Base-by-base conservation (phyloP, 1,140 invertebrate species). In the Tribolium castaneum region DNA sequence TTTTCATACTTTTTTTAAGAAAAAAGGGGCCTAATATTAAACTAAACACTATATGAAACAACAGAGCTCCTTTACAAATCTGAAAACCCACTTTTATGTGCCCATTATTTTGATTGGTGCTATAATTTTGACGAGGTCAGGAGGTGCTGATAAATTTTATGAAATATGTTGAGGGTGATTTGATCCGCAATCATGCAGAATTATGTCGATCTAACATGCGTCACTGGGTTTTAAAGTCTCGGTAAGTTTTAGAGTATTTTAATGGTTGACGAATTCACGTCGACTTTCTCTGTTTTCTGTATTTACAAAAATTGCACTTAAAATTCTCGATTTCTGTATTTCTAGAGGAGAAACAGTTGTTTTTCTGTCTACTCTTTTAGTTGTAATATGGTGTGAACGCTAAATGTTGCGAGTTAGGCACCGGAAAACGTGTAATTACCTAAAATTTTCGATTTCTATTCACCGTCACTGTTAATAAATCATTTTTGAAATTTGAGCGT, bases 381-480 rank as follows among this genome's bases (percentile, higher is more conserved):
- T n/a, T n/a, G n/a, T n/a, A n/a, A n/a, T n/a, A n/a, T n/a, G n/a
- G n/a, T n/a, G n/a, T n/a, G n/a, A n/a, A n/a, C n/a, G n/a, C n/a
- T n/a, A 25, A 25, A 25, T 25, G 22, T 25, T 25, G 22, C 3
- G 35, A 39, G 35, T 39, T 35, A 13, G 30, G 6, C 12, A 66
- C 30, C 30, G 30, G 30, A 34, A 66, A 66, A 35, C 30, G 10
- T 14, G 25, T 35, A 66, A 35, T 66, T 34, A 66, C 9, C n/a
- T 9, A 19, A 59, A 59, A 34, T 5, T 66, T 66, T 22, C 59
- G 10, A 13, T 66, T 30, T 12, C 54, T 66, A 12, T 66, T 66
- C 30, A 35, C 12, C n/a, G n/a, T 7, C 59, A 30, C 59, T 22
- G 34, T 35, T 66, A 66, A 66, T 66, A 66, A 66, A 66, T 66